Percentiles rank a stretch among this genome's conserved stretches.
phyloP scores from a whole-genome alignment of 2,113 vertebrate genomes.

The Leucopternis melanops region DNA sequence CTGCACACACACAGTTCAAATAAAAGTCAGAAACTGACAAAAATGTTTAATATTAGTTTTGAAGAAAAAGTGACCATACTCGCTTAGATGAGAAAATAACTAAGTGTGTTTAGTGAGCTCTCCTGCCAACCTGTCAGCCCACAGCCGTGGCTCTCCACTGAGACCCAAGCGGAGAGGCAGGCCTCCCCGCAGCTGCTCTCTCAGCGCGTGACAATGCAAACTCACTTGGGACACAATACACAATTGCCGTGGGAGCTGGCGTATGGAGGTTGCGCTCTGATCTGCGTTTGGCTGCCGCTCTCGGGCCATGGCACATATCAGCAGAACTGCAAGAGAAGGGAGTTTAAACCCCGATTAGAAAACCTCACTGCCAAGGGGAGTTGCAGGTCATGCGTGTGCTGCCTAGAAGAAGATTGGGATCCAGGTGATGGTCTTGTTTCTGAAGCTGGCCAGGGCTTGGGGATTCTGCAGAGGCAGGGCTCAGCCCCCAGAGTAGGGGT shows the following conservation, averaged over 20 bases:
- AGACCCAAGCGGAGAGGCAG: neutral
- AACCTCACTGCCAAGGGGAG: neutral
- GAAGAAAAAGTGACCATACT: conserved; percentile 41
- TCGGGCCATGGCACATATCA: conserved; percentile 8
- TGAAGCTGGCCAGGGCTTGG: neutral
- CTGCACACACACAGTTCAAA: neutral
- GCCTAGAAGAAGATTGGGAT: neutral
- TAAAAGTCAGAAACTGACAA: conserved; percentile 63
- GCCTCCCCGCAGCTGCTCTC: neutral
- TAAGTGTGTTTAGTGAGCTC: conserved; percentile 23
- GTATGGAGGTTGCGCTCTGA: neutral
- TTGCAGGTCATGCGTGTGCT: rapidly evolving
- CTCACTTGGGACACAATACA: conserved; percentile 56
- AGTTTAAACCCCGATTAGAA: neutral
- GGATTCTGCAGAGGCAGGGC: neutral
- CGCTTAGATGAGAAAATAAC: conserved; percentile 48
- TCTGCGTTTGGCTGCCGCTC: neutral
- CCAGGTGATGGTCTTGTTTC: neutral
- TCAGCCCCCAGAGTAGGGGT: neutral
- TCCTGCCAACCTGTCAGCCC: conserved; percentile 7
- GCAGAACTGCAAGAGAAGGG: conserved; percentile 67
- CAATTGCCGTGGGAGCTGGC: conserved; percentile 19
- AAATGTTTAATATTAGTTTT: conserved; percentile 61
- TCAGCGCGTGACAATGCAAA: conserved; percentile 26
- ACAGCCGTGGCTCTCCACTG: neutral